phyloP scores from a whole-genome alignment of 2,113 vertebrate genomes.

The Conger conger region DNA sequence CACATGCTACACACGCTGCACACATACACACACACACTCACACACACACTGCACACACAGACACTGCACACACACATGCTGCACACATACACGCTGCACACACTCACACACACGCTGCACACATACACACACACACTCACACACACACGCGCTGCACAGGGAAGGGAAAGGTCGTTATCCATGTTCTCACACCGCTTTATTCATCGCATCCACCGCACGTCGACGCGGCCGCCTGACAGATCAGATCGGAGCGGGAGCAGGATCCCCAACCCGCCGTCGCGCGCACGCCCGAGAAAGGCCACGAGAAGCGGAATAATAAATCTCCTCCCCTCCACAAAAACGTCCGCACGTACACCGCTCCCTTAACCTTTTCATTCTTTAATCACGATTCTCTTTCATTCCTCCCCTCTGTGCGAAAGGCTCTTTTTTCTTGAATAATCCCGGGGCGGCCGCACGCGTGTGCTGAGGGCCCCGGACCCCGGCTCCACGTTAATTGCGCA shows the following conservation, averaged over 20 bases:
- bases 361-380: background rate
- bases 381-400: background rate
- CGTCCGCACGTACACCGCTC: background rate
- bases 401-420: background rate
- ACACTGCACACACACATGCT: too few relatives aligned
- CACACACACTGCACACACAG: too few relatives aligned
- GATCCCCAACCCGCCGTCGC: background rate
- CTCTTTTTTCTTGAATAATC: background rate
- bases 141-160: too few relatives aligned
- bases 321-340: background rate
- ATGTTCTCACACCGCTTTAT: background rate
- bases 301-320: background rate
- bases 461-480: background rate
- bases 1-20: too few relatives aligned
- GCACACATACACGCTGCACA: too few relatives aligned
- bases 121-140: too few relatives aligned
- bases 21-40: too few relatives aligned
- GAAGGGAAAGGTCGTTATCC: background rate
- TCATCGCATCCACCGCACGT: background rate
- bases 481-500: background rate
- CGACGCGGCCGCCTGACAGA: background rate
- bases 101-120: too few relatives aligned
- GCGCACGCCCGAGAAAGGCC: background rate
- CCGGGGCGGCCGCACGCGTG: background rate
- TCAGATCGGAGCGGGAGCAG: background rate